A percentile compares a stretch with the other conserved stretches of the same genome.
These are phyloP conservation scores for Mellilla xanthometata DNA, from an alignment of 2,888 invertebrate species.

Conservation along the genomic window DNA sequence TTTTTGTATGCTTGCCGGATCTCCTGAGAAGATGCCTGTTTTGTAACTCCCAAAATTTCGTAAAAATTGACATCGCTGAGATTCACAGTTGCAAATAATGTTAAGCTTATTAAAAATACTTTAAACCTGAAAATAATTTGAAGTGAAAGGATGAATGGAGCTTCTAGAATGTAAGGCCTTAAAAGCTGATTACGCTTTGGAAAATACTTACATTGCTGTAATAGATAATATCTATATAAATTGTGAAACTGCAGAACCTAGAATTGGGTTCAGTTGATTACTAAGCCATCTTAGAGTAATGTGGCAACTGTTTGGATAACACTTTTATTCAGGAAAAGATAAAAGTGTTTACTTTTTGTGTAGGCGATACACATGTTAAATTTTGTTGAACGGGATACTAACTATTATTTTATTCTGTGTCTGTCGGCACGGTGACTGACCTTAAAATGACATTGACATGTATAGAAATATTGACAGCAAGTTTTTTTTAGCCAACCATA, in stretches of 20 bases:
- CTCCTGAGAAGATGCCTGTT: conserved; percentile 86
- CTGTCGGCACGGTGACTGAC: too few relatives aligned
- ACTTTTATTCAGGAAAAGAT: conserved; percentile 37
- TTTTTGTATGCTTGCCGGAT: conserved; percentile 91
- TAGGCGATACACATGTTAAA: conserved; percentile 35
- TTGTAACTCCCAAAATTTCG: conserved; percentile 85
- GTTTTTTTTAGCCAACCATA: too few relatives aligned
- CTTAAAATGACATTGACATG: too few relatives aligned
- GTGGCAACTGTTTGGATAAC: conserved; percentile 33
- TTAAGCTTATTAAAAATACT: conserved; percentile 38
- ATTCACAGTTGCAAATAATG: conserved; percentile 49
- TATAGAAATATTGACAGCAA: too few relatives aligned
- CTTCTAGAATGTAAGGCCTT: too few relatives aligned
- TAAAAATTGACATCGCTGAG: conserved; percentile 76
- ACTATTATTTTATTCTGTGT: too few relatives aligned
- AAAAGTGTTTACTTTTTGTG: conserved; percentile 56
- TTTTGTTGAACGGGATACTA: neutral
- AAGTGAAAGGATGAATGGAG: too few relatives aligned
- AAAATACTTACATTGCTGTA: conserved; percentile 30
- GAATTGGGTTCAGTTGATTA: neutral
- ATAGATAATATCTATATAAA: neutral
- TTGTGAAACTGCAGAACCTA: neutral
- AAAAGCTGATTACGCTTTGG: too few relatives aligned
- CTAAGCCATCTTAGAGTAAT: conserved; percentile 27
- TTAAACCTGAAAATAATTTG: conserved; percentile 49